Percentiles rank a stretch among this genome's conserved stretches.
Evolutionary conservation across 2,113 vertebrate genomes (phyloP).

Genomic region (Chionomys nivalis): DNA sequence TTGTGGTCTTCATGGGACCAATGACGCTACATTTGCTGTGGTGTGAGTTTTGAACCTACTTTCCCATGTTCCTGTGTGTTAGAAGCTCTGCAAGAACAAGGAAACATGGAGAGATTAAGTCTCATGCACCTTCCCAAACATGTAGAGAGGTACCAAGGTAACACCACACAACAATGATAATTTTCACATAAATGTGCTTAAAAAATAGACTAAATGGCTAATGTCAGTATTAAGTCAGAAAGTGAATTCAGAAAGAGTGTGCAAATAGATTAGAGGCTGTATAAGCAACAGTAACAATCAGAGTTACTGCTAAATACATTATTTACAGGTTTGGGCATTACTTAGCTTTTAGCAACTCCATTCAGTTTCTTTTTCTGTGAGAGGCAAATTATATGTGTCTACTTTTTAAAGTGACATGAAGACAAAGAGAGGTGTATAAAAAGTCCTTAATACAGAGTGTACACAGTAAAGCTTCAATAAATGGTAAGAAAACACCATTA

Average conservation of each 20-base stretch:
- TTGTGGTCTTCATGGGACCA: background rate
- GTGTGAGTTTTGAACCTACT: background rate
- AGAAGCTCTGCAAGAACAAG: background rate
- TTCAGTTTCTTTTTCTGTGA: conserved; percentile 1
- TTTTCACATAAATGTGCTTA: background rate
- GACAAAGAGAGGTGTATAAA: background rate
- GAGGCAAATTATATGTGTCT: background rate
- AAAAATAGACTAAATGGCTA: background rate
- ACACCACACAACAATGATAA: background rate
- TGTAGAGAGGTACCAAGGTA: background rate
- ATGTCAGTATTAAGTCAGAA: background rate
- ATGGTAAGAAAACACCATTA: background rate
- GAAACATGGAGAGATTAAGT: background rate
- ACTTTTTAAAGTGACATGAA: background rate
- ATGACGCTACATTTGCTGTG: background rate
- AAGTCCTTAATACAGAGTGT: background rate
- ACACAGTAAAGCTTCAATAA: background rate
- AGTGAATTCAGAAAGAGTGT: background rate
- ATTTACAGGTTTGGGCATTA: background rate
- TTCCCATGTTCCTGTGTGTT: background rate
- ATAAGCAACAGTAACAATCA: background rate
- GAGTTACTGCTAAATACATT: background rate
- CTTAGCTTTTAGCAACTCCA: background rate
- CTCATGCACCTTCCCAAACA: conserved; percentile 2
- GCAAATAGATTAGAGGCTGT: background rate